Evolutionary conservation across 2,797 vertebrate species (phyloP).

Genomic region (Tachyglossus aculeatus): DNA sequence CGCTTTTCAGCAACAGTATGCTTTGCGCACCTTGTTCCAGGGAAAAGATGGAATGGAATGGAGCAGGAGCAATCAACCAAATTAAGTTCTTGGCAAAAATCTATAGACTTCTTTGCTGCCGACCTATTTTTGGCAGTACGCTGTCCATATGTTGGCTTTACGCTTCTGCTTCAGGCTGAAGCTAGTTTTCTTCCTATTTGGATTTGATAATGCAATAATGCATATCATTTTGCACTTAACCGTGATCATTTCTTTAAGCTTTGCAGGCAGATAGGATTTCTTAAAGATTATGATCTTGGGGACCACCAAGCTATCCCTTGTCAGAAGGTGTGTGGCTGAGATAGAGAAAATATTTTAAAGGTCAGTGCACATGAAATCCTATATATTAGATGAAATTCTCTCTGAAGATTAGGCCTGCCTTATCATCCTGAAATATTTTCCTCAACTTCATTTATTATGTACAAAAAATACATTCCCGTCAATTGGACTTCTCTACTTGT

Average conservation of each 20-base stretch:
- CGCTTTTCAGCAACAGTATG: too few species aligned
- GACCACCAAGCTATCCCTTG: background rate
- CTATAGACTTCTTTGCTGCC: background rate
- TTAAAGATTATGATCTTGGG: background rate
- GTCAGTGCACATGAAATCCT: background rate
- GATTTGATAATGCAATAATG: background rate
- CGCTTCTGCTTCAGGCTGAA: background rate
- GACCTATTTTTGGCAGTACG: background rate
- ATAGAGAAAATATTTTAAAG: background rate
- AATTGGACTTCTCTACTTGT: too few species aligned
- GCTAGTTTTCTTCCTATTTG: background rate
- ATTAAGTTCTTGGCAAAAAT: constrained; percentile 4
- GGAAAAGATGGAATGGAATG: too few species aligned
- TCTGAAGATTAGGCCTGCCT: too few species aligned
- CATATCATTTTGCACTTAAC: background rate
- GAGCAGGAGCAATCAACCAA: constrained; percentile 1
- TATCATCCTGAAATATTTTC: too few species aligned
- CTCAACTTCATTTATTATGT: too few species aligned
- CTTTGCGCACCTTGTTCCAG: background rate
- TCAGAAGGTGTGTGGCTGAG: background rate
- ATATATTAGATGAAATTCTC: background rate
- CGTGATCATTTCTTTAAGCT: background rate
- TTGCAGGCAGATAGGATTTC: background rate
- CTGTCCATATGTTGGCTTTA: background rate
- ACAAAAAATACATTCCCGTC: too few species aligned